Percentiles rank a stretch among this genome's conserved stretches.
phyloP scores from a whole-genome alignment of 1,140 invertebrate species.

The Micrasema minimum region DNA sequence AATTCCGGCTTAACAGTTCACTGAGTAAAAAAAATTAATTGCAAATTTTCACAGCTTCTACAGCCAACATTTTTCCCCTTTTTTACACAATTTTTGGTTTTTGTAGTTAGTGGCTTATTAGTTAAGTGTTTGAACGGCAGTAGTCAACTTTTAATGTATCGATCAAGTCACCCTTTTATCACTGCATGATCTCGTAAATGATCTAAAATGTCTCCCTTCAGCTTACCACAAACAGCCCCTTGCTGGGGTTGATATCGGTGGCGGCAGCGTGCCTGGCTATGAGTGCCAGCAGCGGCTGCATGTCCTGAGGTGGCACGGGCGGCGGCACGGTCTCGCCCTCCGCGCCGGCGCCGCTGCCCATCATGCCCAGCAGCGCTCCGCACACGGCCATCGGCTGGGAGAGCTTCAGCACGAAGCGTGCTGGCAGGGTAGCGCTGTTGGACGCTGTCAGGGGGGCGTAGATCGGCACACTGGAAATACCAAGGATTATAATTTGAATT shows the following conservation, averaged over 20 bases:
- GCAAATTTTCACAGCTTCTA: too few species aligned
- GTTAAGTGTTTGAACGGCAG: too few species aligned
- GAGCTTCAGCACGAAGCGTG: conserved; percentile 89
- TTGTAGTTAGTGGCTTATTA: too few species aligned
- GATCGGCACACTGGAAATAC: conserved; percentile 75
- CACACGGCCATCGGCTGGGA: conserved; percentile 89
- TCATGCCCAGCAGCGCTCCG: conserved; percentile 74
- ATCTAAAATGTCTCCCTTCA: too few species aligned
- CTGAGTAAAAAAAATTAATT: too few species aligned
- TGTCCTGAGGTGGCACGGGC: conserved; percentile 70
- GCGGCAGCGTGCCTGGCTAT: conserved; percentile 79
- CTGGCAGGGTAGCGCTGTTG: conserved; percentile 90
- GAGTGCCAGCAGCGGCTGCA: conserved; percentile 75
- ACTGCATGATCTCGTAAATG: too few species aligned
- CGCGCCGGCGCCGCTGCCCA: conserved; percentile 71
- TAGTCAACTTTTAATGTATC: too few species aligned
- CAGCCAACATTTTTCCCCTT: too few species aligned
- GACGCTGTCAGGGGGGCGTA: conserved; percentile 81
- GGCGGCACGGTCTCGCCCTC: conserved; percentile 54
- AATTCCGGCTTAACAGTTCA: too few species aligned
- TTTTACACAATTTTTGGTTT: too few species aligned
- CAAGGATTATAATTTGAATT: too few species aligned
- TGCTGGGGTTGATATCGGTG: conserved; percentile 75
- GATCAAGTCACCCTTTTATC: too few species aligned
- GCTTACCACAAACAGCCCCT: conserved; percentile 82